phyloP scores from a whole-genome alignment of 2,797 vertebrate genomes.

The Sternarchorhynchus goeldii region DNA sequence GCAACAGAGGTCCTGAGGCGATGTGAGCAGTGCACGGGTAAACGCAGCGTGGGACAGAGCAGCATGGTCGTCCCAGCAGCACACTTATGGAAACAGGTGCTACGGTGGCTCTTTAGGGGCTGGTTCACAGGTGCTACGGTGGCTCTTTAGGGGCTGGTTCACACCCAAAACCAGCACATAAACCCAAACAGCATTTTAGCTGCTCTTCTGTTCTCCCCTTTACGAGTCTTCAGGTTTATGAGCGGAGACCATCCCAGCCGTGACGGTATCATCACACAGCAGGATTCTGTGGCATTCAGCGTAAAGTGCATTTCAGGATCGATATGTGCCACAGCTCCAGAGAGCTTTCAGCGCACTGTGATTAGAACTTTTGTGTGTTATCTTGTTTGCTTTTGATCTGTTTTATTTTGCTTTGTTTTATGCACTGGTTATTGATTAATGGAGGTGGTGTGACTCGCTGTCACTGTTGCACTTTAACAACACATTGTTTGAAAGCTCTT shows the following conservation, averaged over 20 bases:
- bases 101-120: background rate
- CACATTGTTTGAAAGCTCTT: conserved; percentile 51
- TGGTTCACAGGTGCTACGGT: conserved; percentile 21
- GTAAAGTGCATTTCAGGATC: conserved; percentile 67
- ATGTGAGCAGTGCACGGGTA: no score
- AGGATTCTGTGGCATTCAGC: conserved; percentile 67
- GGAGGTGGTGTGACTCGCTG: conserved; percentile 55
- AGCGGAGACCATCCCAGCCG: conserved; percentile 53
- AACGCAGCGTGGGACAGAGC: no score
- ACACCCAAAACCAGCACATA: conserved; percentile 20
- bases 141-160: background rate
- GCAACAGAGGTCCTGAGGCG: no score
- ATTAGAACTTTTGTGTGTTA: conserved; percentile 60
- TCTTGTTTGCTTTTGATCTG: conserved; percentile 58
- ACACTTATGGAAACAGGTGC: background rate
- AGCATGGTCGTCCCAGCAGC: no score
- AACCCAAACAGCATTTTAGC: conserved; percentile 39
- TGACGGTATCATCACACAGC: conserved; percentile 62
- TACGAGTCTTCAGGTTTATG: conserved; percentile 26
- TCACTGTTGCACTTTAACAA: conserved; percentile 54
- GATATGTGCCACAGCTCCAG: conserved; percentile 64
- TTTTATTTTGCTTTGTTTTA: conserved; percentile 61
- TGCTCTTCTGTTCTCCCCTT: conserved; percentile 34
- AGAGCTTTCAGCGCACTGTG: conserved; percentile 62
- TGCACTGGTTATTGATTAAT: conserved; percentile 66